These are phyloP conservation scores for Scotopteryx bipunctaria DNA, from an alignment of 2,888 invertebrate genomes.

Conservation along the genomic window DNA sequence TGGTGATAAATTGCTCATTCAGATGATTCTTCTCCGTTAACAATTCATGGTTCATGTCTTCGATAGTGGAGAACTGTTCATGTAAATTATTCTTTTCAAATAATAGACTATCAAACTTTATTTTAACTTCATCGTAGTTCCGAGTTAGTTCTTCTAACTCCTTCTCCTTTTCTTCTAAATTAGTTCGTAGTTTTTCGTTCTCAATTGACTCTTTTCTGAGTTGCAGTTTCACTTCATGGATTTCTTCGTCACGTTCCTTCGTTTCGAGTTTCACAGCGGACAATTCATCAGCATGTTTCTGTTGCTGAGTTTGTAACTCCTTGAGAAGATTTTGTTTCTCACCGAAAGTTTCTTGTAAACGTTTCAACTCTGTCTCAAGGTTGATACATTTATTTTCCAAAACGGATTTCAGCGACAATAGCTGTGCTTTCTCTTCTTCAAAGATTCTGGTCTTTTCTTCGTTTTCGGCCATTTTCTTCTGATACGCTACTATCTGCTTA, in stretches of 20 bases:
- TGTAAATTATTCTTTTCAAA: constrained; percentile 69
- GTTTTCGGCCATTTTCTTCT: constrained; percentile 67
- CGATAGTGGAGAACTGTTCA: constrained; percentile 67
- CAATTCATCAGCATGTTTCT: constrained; percentile 76
- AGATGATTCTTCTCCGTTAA: constrained; percentile 60
- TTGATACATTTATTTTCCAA: constrained; percentile 59
- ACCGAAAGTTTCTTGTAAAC: constrained; percentile 66
- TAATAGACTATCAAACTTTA: constrained; percentile 63
- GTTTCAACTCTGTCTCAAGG: constrained; percentile 65
- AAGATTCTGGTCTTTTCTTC: constrained; percentile 67
- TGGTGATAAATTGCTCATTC: constrained; percentile 52
- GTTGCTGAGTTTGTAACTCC: constrained; percentile 72
- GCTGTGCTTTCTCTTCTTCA: constrained; percentile 73
- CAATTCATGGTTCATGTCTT: constrained; percentile 86
- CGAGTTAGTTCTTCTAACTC: constrained; percentile 72
- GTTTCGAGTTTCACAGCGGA: constrained; percentile 70
- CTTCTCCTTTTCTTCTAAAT: constrained; percentile 80
- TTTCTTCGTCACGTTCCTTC: constrained; percentile 82
- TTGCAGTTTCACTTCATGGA: constrained; percentile 78
- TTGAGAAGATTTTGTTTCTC: constrained; percentile 75
- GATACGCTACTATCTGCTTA: constrained; percentile 75
- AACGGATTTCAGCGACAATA: constrained; percentile 59
- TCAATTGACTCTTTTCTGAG: constrained; percentile 84
- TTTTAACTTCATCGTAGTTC: constrained; percentile 69
- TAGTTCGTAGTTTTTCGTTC: constrained; percentile 85